These are phyloP conservation scores for Diorhabda sublineata DNA, from an alignment of 1,140 invertebrate genomes.

Conservation along the genomic window DNA sequence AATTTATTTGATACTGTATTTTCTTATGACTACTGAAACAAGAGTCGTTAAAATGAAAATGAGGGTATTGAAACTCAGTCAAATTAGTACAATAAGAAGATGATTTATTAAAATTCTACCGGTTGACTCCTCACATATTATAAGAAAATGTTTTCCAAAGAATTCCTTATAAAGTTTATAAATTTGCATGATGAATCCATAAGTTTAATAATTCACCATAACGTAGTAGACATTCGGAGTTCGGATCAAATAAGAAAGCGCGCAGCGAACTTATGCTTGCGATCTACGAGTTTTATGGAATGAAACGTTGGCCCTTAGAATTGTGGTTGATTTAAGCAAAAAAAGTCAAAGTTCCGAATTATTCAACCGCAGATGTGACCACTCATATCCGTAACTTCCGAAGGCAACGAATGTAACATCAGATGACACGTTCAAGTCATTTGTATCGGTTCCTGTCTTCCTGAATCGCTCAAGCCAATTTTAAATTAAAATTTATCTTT, in stretches of 20 bases:
- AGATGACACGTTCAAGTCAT: slow-evolving; percentile 27
- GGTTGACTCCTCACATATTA: not conserved
- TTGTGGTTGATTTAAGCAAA: slow-evolving; percentile 27
- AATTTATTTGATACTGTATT: too few relatives aligned
- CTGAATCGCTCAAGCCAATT: too few relatives aligned
- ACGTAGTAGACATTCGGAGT: not conserved
- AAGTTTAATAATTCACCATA: slow-evolving; percentile 16
- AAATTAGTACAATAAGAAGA: not conserved
- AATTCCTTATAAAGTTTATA: not conserved
- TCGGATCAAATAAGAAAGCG: not conserved
- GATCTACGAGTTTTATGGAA: slow-evolving; percentile 18
- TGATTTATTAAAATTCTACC: not conserved
- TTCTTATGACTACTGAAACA: too few relatives aligned
- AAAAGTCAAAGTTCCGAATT: slow-evolving; percentile 35
- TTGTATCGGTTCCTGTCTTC: slow-evolving; percentile 20
- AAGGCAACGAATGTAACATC: slow-evolving; percentile 23
- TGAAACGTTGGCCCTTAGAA: slow-evolving; percentile 21
- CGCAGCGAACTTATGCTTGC: slow-evolving; percentile 6
- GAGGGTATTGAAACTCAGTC: not conserved
- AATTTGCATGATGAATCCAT: slow-evolving; percentile 3
- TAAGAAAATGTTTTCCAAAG: not conserved
- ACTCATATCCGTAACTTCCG: slow-evolving; percentile 23
- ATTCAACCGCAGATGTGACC: slow-evolving; percentile 30
- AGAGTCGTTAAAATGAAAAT: not conserved
- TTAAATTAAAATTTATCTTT: too few relatives aligned